Conservation (phyloP, 35 echinoderm and acorn worm genomes). For the Stichopus chloronotus region DNA sequence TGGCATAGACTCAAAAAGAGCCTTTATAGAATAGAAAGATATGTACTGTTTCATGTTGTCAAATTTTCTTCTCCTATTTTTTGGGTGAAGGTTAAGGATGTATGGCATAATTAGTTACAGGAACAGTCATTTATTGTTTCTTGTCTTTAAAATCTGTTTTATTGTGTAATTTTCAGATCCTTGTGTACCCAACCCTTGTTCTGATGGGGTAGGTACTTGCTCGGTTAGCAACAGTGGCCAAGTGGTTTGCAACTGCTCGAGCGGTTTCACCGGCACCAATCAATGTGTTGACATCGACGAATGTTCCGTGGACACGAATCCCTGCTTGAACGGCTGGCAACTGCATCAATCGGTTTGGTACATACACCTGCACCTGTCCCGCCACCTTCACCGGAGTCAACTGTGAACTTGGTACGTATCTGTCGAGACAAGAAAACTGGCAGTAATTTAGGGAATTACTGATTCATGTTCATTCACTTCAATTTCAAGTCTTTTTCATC, state of each 20-base stretch:
- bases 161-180: background rate
- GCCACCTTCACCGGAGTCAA: background rate
- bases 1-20: no score
- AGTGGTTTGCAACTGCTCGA: background rate
- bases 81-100: no score
- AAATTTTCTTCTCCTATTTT: no score
- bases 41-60: no score
- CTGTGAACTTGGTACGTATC: conserved; percentile 8
- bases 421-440: background rate
- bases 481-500: no score
- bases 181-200: conserved; percentile 14
- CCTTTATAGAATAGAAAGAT: no score
- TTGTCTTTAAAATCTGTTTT: no score
- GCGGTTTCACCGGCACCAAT: background rate
- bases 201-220: background rate
- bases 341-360: conserved; percentile 4
- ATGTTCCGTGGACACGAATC: background rate
- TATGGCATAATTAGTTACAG: no score
- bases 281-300: conserved; percentile 20
- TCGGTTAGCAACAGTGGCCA: background rate
- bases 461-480: no score
- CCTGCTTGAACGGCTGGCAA: background rate
- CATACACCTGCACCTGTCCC: conserved; percentile 17
- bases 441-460: no score
- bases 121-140: no score